A percentile compares a stretch with the other conserved stretches of the same genome.
Evolutionary conservation across 2,113 vertebrate genomes (phyloP).

Genomic region (Aptenodytes forsteri): DNA sequence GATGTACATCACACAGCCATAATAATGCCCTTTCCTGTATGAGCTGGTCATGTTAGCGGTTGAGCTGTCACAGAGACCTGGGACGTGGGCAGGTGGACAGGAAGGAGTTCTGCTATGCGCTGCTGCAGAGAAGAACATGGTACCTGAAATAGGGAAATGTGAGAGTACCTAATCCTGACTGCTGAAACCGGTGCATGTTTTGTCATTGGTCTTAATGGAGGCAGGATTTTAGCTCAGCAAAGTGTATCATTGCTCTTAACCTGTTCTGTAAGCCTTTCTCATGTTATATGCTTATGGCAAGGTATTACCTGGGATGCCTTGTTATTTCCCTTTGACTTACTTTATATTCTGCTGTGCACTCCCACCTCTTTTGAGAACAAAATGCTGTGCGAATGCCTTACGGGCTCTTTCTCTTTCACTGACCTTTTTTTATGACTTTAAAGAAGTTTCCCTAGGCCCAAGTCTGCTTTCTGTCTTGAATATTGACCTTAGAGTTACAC

Average conservation of each 20-base stretch:
- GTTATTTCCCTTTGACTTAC: slow-evolving; percentile 21
- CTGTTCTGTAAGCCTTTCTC: neutral
- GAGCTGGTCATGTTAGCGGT: accelerated
- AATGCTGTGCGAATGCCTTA: neutral
- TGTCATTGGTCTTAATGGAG: neutral
- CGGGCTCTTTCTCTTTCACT: slow-evolving; percentile 14
- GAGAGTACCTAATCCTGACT: neutral
- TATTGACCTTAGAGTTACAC: slow-evolving; percentile 55
- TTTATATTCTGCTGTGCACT: slow-evolving; percentile 38
- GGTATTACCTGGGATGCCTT: slow-evolving; percentile 8
- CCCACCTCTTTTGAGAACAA: slow-evolving; percentile 17
- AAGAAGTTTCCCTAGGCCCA: slow-evolving; percentile 43
- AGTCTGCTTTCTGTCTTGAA: slow-evolving; percentile 44
- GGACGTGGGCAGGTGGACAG: accelerated
- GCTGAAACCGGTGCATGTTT: neutral
- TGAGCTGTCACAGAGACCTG: accelerated
- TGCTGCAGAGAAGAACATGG: neutral
- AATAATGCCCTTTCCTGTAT: neutral
- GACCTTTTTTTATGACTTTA: slow-evolving; percentile 46
- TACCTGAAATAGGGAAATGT: neutral
- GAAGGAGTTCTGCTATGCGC: neutral
- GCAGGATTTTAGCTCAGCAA: neutral
- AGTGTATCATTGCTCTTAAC: neutral
- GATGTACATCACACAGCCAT: accelerated
- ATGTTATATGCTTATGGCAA: neutral